Conservation (phyloP, 2,113 vertebrate species). For the Noturus placidus region DNA sequence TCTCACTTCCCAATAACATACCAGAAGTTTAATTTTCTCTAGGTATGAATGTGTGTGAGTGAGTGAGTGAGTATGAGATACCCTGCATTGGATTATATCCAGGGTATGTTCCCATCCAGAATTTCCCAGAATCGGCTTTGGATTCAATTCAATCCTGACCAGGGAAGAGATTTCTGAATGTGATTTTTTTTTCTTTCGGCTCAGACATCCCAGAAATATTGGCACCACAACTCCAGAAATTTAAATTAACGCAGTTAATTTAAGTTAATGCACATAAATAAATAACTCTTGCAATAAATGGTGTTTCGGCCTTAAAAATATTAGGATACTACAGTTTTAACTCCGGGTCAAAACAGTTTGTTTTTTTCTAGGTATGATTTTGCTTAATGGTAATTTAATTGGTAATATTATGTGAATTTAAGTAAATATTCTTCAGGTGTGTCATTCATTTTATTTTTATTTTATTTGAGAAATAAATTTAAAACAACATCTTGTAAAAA, state of each 20-base stretch:
- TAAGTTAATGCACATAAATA: not conserved
- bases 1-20: not conserved
- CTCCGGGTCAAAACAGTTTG: too few relatives aligned
- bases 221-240: not conserved
- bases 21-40: not conserved
- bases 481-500: not conserved
- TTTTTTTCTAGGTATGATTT: not conserved
- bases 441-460: not conserved
- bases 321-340: too few relatives aligned
- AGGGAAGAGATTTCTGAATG: not conserved
- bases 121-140: too few relatives aligned
- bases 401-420: not conserved
- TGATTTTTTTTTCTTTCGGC: not conserved
- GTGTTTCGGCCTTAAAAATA: not conserved
- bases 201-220: not conserved
- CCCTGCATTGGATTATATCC: too few relatives aligned
- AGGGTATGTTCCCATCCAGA: too few relatives aligned
- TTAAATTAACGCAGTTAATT: too few relatives aligned
- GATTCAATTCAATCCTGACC: not conserved
- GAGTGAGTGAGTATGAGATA: not conserved
- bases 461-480: not conserved
- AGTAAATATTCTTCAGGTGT: not conserved
- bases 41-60: not conserved
- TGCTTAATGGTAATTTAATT: not conserved
- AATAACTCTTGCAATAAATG: not conserved